A percentile compares a stretch with the other conserved stretches of the same genome.
phyloP scores from a whole-genome alignment of 2,797 vertebrate species.

The Ctenopoma kingsleyae region DNA sequence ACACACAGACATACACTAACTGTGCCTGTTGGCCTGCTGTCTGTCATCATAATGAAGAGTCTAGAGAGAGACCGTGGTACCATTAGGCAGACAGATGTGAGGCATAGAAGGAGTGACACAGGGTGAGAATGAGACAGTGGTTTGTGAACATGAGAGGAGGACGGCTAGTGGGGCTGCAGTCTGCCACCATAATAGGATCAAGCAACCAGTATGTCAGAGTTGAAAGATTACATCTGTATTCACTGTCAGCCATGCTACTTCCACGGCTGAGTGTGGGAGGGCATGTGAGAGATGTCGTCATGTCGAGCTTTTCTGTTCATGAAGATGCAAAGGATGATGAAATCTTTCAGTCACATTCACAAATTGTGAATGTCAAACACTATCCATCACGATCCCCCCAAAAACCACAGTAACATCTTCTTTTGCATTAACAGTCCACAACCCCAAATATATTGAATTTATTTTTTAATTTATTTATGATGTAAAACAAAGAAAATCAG shows the following conservation, averaged over 20 bases:
- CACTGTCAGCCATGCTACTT: constrained; percentile 34
- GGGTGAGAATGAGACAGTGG: constrained; percentile 31
- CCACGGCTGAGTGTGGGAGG: constrained; percentile 23
- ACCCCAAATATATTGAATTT: no score
- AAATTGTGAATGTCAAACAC: no score
- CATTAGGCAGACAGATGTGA: constrained; percentile 59
- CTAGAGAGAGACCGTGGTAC: constrained; percentile 47
- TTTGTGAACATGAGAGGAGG: constrained; percentile 35
- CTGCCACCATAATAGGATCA: constrained; percentile 38
- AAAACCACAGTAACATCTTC: no score
- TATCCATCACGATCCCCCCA: no score
- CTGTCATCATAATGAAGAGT: constrained; percentile 70
- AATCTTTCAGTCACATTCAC: background rate
- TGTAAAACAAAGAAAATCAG: no score
- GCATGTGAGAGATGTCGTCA: constrained; percentile 18
- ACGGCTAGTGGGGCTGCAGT: constrained; percentile 13
- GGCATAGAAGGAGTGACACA: constrained; percentile 39
- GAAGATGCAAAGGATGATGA: constrained; percentile 1
- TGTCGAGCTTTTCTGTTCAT: background rate
- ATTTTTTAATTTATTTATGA: no score
- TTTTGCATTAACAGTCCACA: no score
- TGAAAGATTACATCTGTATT: constrained; percentile 64
- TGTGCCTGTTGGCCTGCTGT: constrained; percentile 40
- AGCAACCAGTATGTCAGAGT: constrained; percentile 43
- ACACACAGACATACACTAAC: constrained; percentile 17